Evolutionary conservation across 2,888 invertebrate species (phyloP).

Genomic region (Ornithoptera alexandrae): DNA sequence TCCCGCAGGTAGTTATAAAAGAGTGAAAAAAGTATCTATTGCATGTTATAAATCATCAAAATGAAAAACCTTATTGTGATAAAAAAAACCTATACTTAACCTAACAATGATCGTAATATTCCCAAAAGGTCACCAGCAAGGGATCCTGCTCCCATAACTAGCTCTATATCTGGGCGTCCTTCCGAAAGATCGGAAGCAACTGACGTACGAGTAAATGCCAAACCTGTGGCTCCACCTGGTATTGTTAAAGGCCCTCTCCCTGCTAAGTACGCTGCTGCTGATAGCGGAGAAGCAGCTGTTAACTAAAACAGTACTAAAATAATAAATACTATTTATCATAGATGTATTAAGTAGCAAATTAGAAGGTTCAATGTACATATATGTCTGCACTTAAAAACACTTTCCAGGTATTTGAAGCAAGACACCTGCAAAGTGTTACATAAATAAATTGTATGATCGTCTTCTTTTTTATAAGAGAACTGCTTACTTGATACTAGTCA

Average conservation of each 20-base stretch:
- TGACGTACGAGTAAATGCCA: constrained; percentile 87
- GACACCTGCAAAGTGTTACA: too few relatives aligned
- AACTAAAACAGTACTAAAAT: constrained; percentile 42
- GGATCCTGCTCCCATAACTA: constrained; percentile 88
- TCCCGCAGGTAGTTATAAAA: too few relatives aligned
- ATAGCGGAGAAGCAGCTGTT: constrained; percentile 69
- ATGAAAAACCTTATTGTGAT: background rate
- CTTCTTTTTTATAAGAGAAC: too few relatives aligned
- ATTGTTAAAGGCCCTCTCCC: constrained; percentile 86
- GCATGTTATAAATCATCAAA: too few relatives aligned
- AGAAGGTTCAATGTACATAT: background rate
- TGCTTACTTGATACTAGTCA: background rate
- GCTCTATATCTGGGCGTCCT: constrained; percentile 89
- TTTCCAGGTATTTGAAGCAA: too few relatives aligned
- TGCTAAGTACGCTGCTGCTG: constrained; percentile 82
- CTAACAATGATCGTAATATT: constrained; percentile 82
- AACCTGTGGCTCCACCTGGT: constrained; percentile 88
- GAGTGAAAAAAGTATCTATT: too few relatives aligned
- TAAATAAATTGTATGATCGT: too few relatives aligned
- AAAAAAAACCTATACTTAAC: constrained; percentile 50
- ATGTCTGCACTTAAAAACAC: too few relatives aligned
- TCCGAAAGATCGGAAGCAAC: constrained; percentile 80
- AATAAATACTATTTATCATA: background rate
- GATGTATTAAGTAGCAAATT: too few relatives aligned
- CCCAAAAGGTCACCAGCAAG: constrained; percentile 87